Conservation (phyloP, 1,140 invertebrate species). For the Calosoma granatense region DNA sequence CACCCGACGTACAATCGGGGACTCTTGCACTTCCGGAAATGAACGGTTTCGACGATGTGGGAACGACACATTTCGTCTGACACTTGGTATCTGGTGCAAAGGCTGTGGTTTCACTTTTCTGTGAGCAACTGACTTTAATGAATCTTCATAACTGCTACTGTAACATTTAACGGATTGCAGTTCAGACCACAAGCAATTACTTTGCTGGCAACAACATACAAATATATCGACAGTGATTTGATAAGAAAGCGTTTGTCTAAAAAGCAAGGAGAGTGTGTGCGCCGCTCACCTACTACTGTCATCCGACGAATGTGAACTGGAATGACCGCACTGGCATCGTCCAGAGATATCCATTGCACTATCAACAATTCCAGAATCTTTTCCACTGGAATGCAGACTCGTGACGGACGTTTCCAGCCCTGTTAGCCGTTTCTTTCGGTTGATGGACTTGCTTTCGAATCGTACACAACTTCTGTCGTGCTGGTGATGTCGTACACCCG, state of each 20-base stretch:
- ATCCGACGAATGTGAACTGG: slow-evolving; percentile 52
- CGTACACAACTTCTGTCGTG: slow-evolving; percentile 26
- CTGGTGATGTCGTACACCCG: slow-evolving; percentile 12
- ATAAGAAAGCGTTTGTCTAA: not conserved
- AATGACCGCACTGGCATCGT: slow-evolving; percentile 55
- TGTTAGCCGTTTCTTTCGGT: slow-evolving; percentile 24
- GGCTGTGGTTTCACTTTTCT: not conserved
- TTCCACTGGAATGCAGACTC: slow-evolving; percentile 66
- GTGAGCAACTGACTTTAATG: slow-evolving; percentile 39
- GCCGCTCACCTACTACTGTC: slow-evolving; percentile 56
- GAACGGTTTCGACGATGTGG: slow-evolving; percentile 16
- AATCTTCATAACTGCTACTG: slow-evolving; percentile 55
- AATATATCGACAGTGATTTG: not conserved
- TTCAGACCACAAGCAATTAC: not conserved
- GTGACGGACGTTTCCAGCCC: slow-evolving; percentile 55
- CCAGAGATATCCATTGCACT: slow-evolving; percentile 28
- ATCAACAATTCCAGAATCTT: slow-evolving; percentile 66
- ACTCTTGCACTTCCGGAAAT: slow-evolving; percentile 21
- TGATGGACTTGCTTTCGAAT: slow-evolving; percentile 18
- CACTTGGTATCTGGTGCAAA: not conserved
- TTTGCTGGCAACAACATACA: not conserved
- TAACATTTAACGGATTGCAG: slow-evolving; percentile 16
- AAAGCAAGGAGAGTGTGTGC: not conserved
- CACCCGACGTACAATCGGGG: slow-evolving; percentile 18
- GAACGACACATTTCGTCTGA: not conserved